Base-by-base conservation (phyloP, 2,888 invertebrate species). In the Melipona beecheii region DNA sequence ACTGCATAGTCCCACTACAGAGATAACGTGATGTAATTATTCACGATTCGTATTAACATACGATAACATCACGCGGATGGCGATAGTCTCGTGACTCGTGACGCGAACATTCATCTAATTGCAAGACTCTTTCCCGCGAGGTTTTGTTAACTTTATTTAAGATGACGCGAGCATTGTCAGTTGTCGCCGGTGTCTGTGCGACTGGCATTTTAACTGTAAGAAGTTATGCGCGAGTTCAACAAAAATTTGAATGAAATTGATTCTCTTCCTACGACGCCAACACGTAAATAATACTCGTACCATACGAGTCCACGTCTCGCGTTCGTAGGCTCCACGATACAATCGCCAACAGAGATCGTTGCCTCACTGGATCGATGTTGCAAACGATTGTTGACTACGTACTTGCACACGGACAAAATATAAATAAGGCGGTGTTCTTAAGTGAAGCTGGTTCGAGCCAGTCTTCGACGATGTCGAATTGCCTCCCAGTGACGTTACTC, bases 371-470 rank as follows among this genome's bases (percentile, higher is more conserved):
- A 81, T 72, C 70, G 52, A 31, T 60, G 75, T 71, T n/a, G 43
- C 75, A 60, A 82, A 82, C 75, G 75, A 82, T 82, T 54, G 81
- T 65, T 43, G n/a, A 27, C 6, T 43, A 69, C 71, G 43, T 43
- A 72, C 76, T 72, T 66, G 77, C 69, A 43, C 31, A 11, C 50
- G 60, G 58, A 56, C 84, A 65, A 82, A 88, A 81, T 81, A 75
- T 66, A 60, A 60, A 43, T 43, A 43, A 43, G 43, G 1, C 49
- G 56, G 24, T 50, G 62, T 76, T 54, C 64, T 68, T 90, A 90
- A 90, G 77, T 83, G 79, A 78, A 88, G 88, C 89, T 86, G 87
- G 89, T 89, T 89, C 70, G 65, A 88, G 60, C 88, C 68, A 56
- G 89, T 82, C 73, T 56, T 50, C 43, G 69, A 27, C 78, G 79